Percentiles rank a stretch among this genome's conserved stretches.
phyloP scores from a whole-genome alignment of 1,140 invertebrate genomes.

The Archegozetes longisetosus region DNA sequence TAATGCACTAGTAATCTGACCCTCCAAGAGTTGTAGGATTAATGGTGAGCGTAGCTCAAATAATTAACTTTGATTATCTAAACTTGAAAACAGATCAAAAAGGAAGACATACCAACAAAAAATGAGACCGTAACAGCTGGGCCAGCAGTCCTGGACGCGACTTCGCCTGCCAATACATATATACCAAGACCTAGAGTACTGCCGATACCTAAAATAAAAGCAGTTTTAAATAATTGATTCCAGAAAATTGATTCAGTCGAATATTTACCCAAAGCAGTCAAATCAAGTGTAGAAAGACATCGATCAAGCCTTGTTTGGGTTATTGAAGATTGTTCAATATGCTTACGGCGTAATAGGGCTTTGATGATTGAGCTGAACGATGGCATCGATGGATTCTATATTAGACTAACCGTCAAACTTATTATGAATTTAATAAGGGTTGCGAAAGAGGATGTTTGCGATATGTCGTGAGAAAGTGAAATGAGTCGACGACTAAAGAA shows the following conservation, averaged over 20 bases:
- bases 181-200: constrained; percentile 76
- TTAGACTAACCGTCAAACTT: too few relatives aligned
- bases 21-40: too few relatives aligned
- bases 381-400: constrained; percentile 4
- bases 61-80: too few relatives aligned
- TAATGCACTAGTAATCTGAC: too few relatives aligned
- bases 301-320: constrained; percentile 44
- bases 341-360: constrained; percentile 23
- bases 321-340: constrained; percentile 16
- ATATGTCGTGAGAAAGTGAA: too few relatives aligned
- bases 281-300: constrained; percentile 54
- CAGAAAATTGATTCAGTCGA: constrained; percentile 14
- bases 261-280: constrained; percentile 46
- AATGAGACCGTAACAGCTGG: constrained; percentile 75
- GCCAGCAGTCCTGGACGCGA: constrained; percentile 66
- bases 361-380: constrained; percentile 13
- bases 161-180: constrained; percentile 73
- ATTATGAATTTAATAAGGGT: too few relatives aligned
- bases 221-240: constrained; percentile 18
- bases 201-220: constrained; percentile 43
- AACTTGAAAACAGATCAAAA: neutral
- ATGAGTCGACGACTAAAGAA: too few relatives aligned
- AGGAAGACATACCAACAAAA: constrained; percentile 36
- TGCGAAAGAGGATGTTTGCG: too few relatives aligned
- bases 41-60: too few relatives aligned